A percentile compares a stretch with the other conserved stretches of the same genome.
phyloP scores from a whole-genome alignment of 2,888 invertebrate genomes.

The Lysandra coridon region DNA sequence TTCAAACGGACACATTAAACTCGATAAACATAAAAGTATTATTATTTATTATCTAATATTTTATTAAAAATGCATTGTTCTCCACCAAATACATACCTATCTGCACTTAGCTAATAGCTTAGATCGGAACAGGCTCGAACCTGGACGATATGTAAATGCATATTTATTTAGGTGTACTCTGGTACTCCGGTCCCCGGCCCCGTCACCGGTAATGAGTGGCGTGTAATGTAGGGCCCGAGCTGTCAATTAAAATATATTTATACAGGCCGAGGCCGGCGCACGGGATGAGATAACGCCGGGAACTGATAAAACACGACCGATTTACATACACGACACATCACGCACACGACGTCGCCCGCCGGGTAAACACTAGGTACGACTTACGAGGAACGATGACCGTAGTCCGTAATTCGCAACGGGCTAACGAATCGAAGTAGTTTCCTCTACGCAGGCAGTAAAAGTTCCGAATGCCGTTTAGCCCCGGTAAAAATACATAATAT shows the following conservation, averaged over 20 bases:
- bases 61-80: no score
- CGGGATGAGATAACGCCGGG: slow-evolving; percentile 21
- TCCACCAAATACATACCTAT: no score
- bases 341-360: not conserved
- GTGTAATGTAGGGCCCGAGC: slow-evolving; percentile 37
- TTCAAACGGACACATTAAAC: no score
- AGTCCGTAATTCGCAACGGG: not conserved
- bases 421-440: not conserved
- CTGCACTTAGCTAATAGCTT: no score
- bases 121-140: not conserved
- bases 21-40: no score
- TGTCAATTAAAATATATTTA: slow-evolving; percentile 46
- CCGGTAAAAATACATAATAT: no score
- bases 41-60: no score
- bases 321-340: slow-evolving; percentile 18
- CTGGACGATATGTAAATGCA: not conserved
- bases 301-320: slow-evolving; percentile 17
- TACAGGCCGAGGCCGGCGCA: slow-evolving; percentile 36
- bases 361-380: not conserved
- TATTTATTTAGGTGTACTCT: not conserved
- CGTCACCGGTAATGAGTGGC: not conserved
- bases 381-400: not conserved
- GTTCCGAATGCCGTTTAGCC: not conserved
- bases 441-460: not conserved
- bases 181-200: not conserved